These are phyloP conservation scores for Epirrhoe tristata DNA, from an alignment of 2,888 invertebrate genomes.

Conservation along the genomic window DNA sequence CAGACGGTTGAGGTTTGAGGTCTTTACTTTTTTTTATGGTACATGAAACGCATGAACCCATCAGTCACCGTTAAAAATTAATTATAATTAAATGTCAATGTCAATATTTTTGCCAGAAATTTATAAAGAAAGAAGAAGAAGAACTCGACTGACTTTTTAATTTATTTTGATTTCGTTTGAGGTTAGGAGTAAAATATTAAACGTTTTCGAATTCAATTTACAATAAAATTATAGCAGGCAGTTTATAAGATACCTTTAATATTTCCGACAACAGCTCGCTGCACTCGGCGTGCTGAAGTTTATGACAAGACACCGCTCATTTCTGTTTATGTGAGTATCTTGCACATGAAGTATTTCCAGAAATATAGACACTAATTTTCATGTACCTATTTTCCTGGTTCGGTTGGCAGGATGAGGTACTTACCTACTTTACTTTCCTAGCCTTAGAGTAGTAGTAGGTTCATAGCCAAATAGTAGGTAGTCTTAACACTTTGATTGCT, in stretches of 20 bases:
- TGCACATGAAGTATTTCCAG: not conserved
- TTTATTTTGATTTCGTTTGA: constrained; percentile 32
- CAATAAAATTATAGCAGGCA: constrained; percentile 1
- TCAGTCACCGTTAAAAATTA: no score
- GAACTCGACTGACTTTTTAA: no score
- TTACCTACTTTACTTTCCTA: not conserved
- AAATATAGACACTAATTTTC: no score
- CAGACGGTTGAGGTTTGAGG: no score
- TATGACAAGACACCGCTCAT: constrained; percentile 6
- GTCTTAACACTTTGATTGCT: not conserved
- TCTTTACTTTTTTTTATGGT: no score
- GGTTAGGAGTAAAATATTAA: constrained; percentile 38
- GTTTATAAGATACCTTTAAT: not conserved
- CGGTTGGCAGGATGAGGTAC: constrained; percentile 17
- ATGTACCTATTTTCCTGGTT: not conserved
- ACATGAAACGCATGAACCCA: no score
- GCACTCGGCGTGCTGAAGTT: constrained; percentile 19
- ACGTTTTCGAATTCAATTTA: constrained; percentile 10
- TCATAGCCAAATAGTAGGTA: no score
- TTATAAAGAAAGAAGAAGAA: no score
- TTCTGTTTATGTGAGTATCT: constrained; percentile 18
- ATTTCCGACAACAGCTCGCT: not conserved
- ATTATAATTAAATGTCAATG: no score
- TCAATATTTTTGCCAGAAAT: not conserved
- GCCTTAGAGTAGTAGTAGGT: no score